Conservation (phyloP, 2,113 vertebrate species). For the Platysternon megacephalum region DNA sequence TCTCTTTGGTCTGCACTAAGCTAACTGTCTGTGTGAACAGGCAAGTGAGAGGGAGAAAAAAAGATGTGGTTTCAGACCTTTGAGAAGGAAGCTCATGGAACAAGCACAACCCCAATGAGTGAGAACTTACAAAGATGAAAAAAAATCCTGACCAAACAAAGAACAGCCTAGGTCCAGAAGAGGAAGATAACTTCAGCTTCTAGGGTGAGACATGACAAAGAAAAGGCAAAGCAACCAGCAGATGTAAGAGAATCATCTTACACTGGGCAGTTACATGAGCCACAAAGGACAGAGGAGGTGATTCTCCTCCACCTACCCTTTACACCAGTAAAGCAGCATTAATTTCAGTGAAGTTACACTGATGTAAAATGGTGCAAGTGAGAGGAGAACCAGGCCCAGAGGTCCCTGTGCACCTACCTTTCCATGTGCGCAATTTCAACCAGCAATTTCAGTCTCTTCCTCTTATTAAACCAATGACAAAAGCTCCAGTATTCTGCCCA, state of each 20-base stretch:
- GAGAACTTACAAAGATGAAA: not conserved
- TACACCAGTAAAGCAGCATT: not conserved
- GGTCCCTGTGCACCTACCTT: not conserved
- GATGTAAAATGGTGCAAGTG: not conserved
- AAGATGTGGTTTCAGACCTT: not conserved
- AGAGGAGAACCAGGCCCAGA: not conserved
- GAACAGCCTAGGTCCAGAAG: not conserved
- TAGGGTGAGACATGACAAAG: not conserved
- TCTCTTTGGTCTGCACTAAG: not conserved
- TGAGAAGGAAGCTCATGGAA: not conserved
- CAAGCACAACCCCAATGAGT: fast-evolving
- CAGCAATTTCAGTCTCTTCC: not conserved
- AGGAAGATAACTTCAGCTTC: not conserved
- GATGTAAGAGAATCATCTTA: not conserved
- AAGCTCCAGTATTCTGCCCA: not conserved
- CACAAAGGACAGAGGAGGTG: not conserved
- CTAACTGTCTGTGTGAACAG: not conserved
- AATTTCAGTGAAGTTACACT: not conserved
- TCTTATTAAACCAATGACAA: not conserved
- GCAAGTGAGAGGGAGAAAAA: not conserved
- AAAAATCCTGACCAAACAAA: not conserved
- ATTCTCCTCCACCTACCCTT: not conserved
- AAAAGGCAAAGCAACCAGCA: not conserved
- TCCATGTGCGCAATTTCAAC: not conserved
- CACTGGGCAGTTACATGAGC: not conserved